These are phyloP conservation scores for Drymodes brunneopygia DNA, from an alignment of 2,113 vertebrate species.

Conservation along the genomic window DNA sequence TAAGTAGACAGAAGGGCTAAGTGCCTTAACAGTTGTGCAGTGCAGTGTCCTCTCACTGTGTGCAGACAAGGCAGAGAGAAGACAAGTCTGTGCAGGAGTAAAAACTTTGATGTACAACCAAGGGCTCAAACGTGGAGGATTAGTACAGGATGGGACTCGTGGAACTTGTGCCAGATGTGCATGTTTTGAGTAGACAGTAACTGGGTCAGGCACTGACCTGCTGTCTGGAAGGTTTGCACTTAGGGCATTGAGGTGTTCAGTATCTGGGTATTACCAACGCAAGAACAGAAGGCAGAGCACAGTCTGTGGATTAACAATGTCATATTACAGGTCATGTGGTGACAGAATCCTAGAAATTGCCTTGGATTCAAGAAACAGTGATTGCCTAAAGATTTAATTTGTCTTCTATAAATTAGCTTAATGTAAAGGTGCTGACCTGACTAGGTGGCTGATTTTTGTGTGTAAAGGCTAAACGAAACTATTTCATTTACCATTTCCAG, in stretches of 20 bases:
- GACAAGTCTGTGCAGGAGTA: neutral
- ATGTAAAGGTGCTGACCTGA: neutral
- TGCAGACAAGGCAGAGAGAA: neutral
- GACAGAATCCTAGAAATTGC: neutral
- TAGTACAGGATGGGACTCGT: neutral
- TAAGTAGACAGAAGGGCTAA: neutral
- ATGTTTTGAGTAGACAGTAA: neutral
- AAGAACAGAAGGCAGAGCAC: neutral
- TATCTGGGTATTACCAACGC: neutral
- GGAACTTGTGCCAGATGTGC: neutral
- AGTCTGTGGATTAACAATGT: neutral
- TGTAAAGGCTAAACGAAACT: neutral
- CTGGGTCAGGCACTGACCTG: neutral
- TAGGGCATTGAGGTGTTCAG: neutral
- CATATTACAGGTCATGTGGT: neutral
- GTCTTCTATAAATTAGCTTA: neutral
- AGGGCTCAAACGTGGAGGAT: rapidly evolving
- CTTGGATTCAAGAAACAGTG: neutral
- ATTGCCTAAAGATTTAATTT: neutral
- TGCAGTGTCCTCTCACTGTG: neutral
- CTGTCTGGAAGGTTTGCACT: neutral
- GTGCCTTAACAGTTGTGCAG: neutral
- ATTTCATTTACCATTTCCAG: neutral
- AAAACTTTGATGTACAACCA: neutral
- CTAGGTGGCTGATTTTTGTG: neutral